Conservation (phyloP, 2,888 invertebrate genomes). For the Leptarthrus brevirostris region DNA sequence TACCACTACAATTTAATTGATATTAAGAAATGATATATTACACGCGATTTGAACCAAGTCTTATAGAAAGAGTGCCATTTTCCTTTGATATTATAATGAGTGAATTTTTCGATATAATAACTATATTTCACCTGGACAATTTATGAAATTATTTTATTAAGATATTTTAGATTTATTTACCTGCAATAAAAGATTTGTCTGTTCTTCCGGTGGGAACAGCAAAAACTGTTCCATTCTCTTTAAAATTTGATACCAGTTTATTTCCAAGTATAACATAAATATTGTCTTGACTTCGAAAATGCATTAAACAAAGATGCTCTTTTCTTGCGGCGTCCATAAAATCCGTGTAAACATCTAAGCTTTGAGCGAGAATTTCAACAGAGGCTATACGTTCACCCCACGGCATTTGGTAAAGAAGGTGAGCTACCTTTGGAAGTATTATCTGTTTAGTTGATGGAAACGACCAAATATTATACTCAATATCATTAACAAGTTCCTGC, state of each 20-base stretch:
- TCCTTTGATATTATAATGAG: too few species aligned
- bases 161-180: too few species aligned
- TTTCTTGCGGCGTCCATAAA: slow-evolving; percentile 64
- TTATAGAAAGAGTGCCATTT: too few species aligned
- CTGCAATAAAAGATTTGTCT: slow-evolving; percentile 60
- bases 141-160: too few species aligned
- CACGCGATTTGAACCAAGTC: too few species aligned
- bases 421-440: slow-evolving; percentile 64
- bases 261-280: slow-evolving; percentile 64
- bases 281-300: slow-evolving; percentile 64
- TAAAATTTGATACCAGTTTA: slow-evolving; percentile 62
- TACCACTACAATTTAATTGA: too few species aligned
- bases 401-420: slow-evolving; percentile 65
- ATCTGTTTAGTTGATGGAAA: slow-evolving; percentile 61
- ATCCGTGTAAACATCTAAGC: slow-evolving; percentile 62
- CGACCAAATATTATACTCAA: slow-evolving; percentile 66
- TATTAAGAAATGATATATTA: too few species aligned
- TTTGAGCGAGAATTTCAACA: slow-evolving; percentile 64
- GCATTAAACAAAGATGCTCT: slow-evolving; percentile 66
- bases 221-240: slow-evolving; percentile 64
- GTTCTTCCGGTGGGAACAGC: slow-evolving; percentile 63
- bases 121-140: too few species aligned
- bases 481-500: slow-evolving; percentile 61
- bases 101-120: too few species aligned
- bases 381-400: slow-evolving; percentile 66